phyloP scores from a whole-genome alignment of 2,797 vertebrate genomes.

The Rhabdophis nuchalis region DNA sequence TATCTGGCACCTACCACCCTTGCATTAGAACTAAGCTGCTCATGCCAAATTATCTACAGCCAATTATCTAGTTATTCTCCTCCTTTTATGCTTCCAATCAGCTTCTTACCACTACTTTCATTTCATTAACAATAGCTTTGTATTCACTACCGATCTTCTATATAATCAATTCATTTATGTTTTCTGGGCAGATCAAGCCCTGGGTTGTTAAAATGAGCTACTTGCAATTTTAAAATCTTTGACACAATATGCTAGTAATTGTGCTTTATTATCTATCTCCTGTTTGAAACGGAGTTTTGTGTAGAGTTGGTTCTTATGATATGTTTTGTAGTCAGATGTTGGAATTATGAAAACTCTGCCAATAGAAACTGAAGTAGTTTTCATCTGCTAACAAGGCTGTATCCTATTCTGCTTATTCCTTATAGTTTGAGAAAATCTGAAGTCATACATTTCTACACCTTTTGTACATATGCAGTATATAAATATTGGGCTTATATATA shows the following conservation, averaged over 20 bases:
- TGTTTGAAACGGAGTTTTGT: background rate
- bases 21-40: background rate
- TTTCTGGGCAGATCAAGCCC: background rate
- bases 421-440: background rate
- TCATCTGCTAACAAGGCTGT: background rate
- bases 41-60: background rate
- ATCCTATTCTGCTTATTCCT: background rate
- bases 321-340: background rate
- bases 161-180: background rate
- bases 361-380: background rate
- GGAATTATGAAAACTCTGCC: background rate
- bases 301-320: background rate
- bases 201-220: background rate
- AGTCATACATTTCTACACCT: background rate
- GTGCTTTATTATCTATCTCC: background rate
- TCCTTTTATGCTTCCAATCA: background rate
- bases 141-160: background rate
- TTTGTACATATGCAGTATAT: background rate
- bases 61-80: background rate
- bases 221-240: background rate
- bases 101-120: background rate
- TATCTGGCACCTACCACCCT: background rate
- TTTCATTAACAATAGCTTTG: background rate
- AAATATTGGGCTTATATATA: background rate
- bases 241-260: background rate